Percentiles rank a stretch among this genome's conserved stretches.
Evolutionary conservation across 2,888 invertebrate genomes (phyloP).

Genomic region (Oligia fasciuncula): DNA sequence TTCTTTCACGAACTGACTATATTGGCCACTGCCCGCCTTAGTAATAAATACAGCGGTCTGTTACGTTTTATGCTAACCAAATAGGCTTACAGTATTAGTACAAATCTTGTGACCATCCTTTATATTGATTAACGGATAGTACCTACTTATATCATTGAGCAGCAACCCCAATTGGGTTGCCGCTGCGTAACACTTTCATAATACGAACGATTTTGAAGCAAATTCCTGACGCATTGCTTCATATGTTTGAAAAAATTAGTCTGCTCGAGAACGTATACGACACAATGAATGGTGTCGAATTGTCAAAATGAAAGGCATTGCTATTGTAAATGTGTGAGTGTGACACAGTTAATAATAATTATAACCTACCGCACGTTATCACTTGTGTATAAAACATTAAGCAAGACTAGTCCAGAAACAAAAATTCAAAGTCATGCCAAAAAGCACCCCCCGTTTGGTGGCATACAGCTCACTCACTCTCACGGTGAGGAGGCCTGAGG

Average conservation of each 20-base stretch:
- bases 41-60: constrained; percentile 5
- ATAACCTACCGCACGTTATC: background rate
- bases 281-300: background rate
- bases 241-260: background rate
- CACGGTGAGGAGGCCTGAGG: background rate
- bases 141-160: background rate
- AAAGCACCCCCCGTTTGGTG: background rate
- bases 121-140: constrained; percentile 7
- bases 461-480: background rate
- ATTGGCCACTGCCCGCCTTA: constrained; percentile 22
- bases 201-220: background rate
- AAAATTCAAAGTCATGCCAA: background rate
- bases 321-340: background rate
- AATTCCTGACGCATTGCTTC: background rate
- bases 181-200: background rate
- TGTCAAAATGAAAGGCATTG: background rate
- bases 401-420: background rate
- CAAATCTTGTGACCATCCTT: constrained; percentile 23
- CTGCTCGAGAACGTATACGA: background rate
- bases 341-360: background rate
- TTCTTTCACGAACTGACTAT: background rate
- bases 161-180: background rate
- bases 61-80: constrained; percentile 26
- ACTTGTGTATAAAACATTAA: background rate
- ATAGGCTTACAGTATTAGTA: constrained; percentile 5